A percentile compares a stretch with the other conserved stretches of the same genome.
Evolutionary conservation across 2,113 vertebrate genomes (phyloP).

Genomic region (Chiloscyllium plagiosum): DNA sequence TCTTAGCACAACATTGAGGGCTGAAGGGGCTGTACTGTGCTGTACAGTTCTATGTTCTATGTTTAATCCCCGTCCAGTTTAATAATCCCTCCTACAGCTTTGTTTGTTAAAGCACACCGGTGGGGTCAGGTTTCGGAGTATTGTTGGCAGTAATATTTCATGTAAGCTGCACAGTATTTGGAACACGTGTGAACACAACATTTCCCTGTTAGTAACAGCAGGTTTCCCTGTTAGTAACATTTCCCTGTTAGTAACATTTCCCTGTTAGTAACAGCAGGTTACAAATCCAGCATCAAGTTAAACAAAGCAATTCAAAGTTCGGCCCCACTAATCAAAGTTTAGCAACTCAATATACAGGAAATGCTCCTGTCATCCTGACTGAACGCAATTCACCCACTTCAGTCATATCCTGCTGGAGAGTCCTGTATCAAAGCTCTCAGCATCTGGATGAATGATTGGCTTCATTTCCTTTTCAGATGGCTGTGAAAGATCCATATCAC

Average conservation of each 20-base stretch:
- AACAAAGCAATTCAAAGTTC: not conserved
- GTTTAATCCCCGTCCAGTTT: too few species aligned
- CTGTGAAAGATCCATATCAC: not conserved
- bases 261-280: not conserved
- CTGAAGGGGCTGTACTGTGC: too few species aligned
- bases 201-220: not conserved
- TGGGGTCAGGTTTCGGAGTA: not conserved
- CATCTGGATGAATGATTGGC: not conserved
- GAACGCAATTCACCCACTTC: not conserved
- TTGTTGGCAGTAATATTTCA: not conserved
- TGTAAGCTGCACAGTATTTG: not conserved
- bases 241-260: not conserved
- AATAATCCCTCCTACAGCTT: too few species aligned
- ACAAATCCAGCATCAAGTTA: not conserved
- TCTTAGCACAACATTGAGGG: too few species aligned
- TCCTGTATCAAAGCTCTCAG: not conserved
- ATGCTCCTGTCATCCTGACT: not conserved
- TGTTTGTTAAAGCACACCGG: not conserved
- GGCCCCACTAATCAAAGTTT: not conserved
- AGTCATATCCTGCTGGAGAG: not conserved
- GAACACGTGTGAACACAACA: not conserved
- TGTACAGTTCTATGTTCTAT: too few species aligned
- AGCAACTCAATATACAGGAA: not conserved
- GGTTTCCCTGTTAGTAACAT: too few species aligned
- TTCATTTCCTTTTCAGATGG: not conserved